phyloP scores from a whole-genome alignment of 2,797 vertebrate species.

The Amazona finschi region DNA sequence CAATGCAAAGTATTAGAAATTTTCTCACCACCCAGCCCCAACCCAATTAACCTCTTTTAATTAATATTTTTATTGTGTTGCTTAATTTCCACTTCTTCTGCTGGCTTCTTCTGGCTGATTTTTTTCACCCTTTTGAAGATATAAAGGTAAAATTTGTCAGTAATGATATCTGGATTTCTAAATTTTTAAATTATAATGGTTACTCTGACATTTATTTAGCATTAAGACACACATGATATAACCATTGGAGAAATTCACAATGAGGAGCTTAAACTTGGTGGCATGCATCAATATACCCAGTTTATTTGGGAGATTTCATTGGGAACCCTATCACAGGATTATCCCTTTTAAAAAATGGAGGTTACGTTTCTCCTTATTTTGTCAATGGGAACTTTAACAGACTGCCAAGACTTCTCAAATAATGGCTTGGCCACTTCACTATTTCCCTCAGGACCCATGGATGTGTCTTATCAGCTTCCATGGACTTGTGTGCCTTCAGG shows the following conservation, averaged over 20 bases:
- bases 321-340: background rate
- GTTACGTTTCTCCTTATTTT: background rate
- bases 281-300: background rate
- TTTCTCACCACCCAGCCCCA: background rate
- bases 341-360: background rate
- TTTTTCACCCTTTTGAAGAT: background rate
- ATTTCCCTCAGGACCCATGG: background rate
- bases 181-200: background rate
- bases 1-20: conserved; percentile 22
- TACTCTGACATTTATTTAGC: background rate
- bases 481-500: background rate
- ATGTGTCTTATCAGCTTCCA: background rate
- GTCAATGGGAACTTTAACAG: background rate
- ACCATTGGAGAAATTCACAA: background rate
- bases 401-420: background rate
- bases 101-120: background rate
- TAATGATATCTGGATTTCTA: background rate
- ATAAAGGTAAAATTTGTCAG: background rate
- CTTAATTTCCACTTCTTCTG: conserved; percentile 19
- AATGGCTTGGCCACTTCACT: background rate
- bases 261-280: background rate
- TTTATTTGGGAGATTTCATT: background rate
- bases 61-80: conserved; percentile 36
- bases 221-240: background rate
- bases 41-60: conserved; percentile 55